Evolutionary conservation across 1,140 invertebrate genomes (phyloP), one percentile per base, ranked within the genome.

Genomic region (Hylaeus anthracinus): DNA sequence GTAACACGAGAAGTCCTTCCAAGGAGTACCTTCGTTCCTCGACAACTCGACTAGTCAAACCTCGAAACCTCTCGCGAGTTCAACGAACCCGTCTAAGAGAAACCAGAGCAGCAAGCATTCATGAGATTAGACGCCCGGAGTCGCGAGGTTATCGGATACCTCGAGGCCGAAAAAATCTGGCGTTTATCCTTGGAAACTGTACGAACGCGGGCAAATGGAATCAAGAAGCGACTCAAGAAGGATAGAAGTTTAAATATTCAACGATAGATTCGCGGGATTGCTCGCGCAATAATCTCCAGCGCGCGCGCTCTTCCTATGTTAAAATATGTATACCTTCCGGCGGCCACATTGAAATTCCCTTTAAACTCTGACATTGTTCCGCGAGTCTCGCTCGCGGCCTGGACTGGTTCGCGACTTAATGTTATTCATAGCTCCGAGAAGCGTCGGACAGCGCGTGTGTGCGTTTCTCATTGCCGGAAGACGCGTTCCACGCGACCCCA

Each of bases 311-410:
- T 77, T 77, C 65, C 64, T 70, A 45, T 66, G 65, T 56, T 79
- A 72, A 79, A 79, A 79, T 79, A 79, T 79, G 77, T 79, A 79
- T 79, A 72, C 77, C 77, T 79, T 79, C 71, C 77, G 77, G 77
- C 70, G 77, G 71, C 71, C 77, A 51, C 77, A 79, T 79, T 79
- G 72, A 79, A 73, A 73, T 79, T 79, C 77, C 77, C 53, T 79
- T 79, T 79, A 79, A 79, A 79, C 77, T 79, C 64, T 65, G 77
- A 79, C 77, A 79, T 79, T 79, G 77, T 79, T 79, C 70, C 70
- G 70, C 77, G 77, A 65, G 70, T 70, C 61, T 72, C 61, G 60
- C 70, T 72, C 67, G 69, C 70, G 48, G n/a, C 55, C 75, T 4
- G 10, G 43, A 41, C 67, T 64, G 58, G 69, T 55, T 72, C 77